Evolutionary conservation across 2,888 invertebrate genomes (phyloP).

Genomic region (Fissipunctia ypsillon): DNA sequence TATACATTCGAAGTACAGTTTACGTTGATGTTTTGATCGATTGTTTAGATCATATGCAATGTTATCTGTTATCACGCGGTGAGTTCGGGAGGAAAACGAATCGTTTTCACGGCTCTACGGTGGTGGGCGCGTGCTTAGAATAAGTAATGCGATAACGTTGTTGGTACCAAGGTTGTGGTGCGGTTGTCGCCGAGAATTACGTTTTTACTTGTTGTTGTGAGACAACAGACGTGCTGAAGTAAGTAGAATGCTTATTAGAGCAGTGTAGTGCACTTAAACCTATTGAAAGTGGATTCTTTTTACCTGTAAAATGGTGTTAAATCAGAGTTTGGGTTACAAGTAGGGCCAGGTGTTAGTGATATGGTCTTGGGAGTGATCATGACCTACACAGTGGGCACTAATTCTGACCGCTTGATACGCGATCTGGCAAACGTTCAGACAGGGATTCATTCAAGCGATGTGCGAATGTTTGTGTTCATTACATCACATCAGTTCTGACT

Average conservation of each 20-base stretch:
- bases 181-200: slow-evolving; percentile 62
- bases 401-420: slow-evolving; percentile 79
- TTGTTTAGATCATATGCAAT: slow-evolving; percentile 75
- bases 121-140: slow-evolving; percentile 78
- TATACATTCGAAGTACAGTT: slow-evolving; percentile 76
- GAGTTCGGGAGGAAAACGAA: slow-evolving; percentile 79
- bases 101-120: slow-evolving; percentile 82
- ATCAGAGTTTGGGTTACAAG: slow-evolving; percentile 34
- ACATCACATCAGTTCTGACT: slow-evolving; percentile 64
- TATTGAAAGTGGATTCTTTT: slow-evolving; percentile 42
- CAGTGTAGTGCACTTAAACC: slow-evolving; percentile 52
- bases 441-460: slow-evolving; percentile 83
- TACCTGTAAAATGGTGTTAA: slow-evolving; percentile 22
- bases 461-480: slow-evolving; percentile 70
- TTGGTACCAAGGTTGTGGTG: slow-evolving; percentile 68
- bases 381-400: slow-evolving; percentile 85
- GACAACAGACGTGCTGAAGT: slow-evolving; percentile 47
- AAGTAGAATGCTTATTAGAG: slow-evolving; percentile 60
- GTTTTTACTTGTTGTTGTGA: slow-evolving; percentile 62
- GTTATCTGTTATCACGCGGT: slow-evolving; percentile 75
- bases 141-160: slow-evolving; percentile 81
- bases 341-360: slow-evolving; percentile 73
- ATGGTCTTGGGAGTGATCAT: slow-evolving; percentile 77
- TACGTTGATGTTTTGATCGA: slow-evolving; percentile 78
- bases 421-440: slow-evolving; percentile 83